These are phyloP conservation scores for Macrostomum cliftonense DNA, from an alignment of 2,888 invertebrate species.

Conservation along the genomic window DNA sequence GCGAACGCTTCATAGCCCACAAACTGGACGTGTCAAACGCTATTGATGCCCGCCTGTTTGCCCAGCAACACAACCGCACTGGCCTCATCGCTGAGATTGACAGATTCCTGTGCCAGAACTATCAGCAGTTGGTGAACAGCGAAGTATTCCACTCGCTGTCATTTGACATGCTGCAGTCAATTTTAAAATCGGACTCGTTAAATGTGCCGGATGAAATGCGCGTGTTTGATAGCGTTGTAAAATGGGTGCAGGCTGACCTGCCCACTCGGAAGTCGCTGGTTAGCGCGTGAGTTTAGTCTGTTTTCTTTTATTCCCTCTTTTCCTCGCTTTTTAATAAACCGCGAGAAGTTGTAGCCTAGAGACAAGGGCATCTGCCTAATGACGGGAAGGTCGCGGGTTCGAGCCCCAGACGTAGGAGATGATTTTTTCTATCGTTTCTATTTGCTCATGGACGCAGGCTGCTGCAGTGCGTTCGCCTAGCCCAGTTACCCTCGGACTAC, in stretches of 20 bases:
- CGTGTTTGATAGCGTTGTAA: slow-evolving; percentile 1
- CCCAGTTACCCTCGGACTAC: neutral
- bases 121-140: neutral
- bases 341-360: no score
- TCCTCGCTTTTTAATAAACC: no score
- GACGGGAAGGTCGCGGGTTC: no score
- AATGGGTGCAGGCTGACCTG: slow-evolving; percentile 2
- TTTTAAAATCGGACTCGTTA: slow-evolving; percentile 1
- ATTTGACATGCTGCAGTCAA: neutral
- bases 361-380: no score
- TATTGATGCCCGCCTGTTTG: slow-evolving; percentile 2
- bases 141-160: neutral
- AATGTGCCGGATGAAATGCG: slow-evolving; percentile 2
- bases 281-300: neutral
- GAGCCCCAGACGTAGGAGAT: no score
- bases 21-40: slow-evolving; percentile 4
- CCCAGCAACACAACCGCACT: slow-evolving; percentile 5
- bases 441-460: no score
- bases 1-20: slow-evolving; percentile 3
- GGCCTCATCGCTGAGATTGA: slow-evolving; percentile 2
- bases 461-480: slow-evolving; percentile 2
- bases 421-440: no score
- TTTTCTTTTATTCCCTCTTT: no score
- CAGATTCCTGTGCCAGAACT: slow-evolving; percentile 2
- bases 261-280: neutral